Percentiles rank a stretch among this genome's conserved stretches.
These are phyloP conservation scores for Sciaenops ocellatus DNA, from an alignment of 2,797 vertebrate genomes.

Conservation along the genomic window DNA sequence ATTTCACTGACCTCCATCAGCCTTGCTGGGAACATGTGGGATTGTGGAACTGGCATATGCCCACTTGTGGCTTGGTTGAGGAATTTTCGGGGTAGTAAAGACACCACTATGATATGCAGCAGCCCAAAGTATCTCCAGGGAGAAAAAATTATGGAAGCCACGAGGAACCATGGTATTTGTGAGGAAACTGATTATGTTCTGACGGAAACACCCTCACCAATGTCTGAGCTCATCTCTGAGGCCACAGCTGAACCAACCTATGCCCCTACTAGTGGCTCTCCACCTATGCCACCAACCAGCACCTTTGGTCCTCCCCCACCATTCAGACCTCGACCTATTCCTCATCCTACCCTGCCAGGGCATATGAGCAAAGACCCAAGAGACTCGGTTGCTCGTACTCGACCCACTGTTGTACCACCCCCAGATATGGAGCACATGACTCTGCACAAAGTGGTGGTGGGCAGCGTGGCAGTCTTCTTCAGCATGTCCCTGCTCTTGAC, in stretches of 20 bases:
- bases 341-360: constrained; percentile 88
- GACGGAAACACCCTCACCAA: constrained; percentile 83
- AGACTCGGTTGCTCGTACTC: constrained; percentile 77
- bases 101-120: constrained; percentile 98
- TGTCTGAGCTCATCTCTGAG: constrained; percentile 83
- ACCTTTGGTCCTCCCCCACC: constrained; percentile 85
- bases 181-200: constrained; percentile 88
- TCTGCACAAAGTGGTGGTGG: constrained; percentile 98
- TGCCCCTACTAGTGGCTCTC: constrained; percentile 77
- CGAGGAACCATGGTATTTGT: constrained; percentile 93
- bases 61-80: constrained; percentile 96
- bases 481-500: constrained; percentile 94
- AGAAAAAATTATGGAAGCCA: constrained; percentile 95
- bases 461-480: constrained; percentile 96
- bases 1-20: constrained; percentile 97
- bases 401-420: constrained; percentile 83
- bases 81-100: constrained; percentile 96
- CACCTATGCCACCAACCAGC: constrained; percentile 81
- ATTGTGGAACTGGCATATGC: constrained; percentile 95
- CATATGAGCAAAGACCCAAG: constrained; percentile 85
- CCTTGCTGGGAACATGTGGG: constrained; percentile 98
- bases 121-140: constrained; percentile 98
- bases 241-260: constrained; percentile 83
- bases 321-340: constrained; percentile 87
- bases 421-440: constrained; percentile 95